Evolutionary conservation across 1,140 invertebrate species (phyloP), one percentile per base, ranked within the genome.

Genomic region (Cyrtorhinus lividipennis): DNA sequence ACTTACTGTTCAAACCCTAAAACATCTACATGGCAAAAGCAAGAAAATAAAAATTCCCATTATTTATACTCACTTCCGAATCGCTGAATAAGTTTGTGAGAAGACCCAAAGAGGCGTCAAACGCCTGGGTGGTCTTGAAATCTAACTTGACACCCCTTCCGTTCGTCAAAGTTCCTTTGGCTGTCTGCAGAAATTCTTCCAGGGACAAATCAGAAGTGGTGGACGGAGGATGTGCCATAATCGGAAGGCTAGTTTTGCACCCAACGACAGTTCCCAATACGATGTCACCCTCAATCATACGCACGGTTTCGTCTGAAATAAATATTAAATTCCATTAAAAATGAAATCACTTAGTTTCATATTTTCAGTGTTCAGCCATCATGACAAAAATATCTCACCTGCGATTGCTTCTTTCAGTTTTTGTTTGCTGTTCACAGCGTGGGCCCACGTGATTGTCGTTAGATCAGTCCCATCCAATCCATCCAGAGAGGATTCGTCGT

Each of bases 231-330:
- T 93, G 89, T 2, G 81, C 88, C 90, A 95, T 94, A 13, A 95
- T 81, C 0, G 91, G 88, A 1, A 72, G 64, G 10, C 62, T 56
- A 65, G 67, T 61, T 5, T 76, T 72, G 15, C 18, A 1, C 22
- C 74, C 72, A 5, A 77, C 79, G 1, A 79, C 64, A 24, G 74
- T 76, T 30, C 89, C 88, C 44, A 89, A 67, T n/a, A 84, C 78
- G 13, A 95, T 81, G 73, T 95, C 91, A 0, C 85, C 91, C 77
- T 95, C 91, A 59, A 96, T 75, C 86, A 95, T 92, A 73, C n/a
- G 38, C 8, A 44, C n/a, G 38, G 8, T 44, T 8, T 44, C 38
- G n/a, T 44, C 38, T 44, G 38, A n/a, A n/a, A n/a, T n/a, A n/a
- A n/a, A n/a, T n/a, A n/a, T n/a, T n/a, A n/a, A n/a, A n/a, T n/a